These are phyloP conservation scores for Dendrolimus pini DNA, from an alignment of 2,888 invertebrate genomes.

Conservation along the genomic window DNA sequence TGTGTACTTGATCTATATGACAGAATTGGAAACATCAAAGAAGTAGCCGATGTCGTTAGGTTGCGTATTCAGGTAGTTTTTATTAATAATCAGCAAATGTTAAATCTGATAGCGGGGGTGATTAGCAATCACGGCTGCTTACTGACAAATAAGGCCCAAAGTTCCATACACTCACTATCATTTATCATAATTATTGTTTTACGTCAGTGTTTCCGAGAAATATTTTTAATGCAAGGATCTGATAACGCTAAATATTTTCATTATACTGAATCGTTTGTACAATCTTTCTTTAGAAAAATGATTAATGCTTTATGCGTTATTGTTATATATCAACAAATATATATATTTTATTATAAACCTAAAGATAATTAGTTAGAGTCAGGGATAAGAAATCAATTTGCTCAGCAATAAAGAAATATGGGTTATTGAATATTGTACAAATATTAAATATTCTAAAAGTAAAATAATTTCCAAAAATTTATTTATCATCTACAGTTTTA, in stretches of 20 bases:
- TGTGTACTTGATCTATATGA: not conserved
- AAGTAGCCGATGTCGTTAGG: not conserved
- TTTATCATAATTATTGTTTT: slow-evolving; percentile 33
- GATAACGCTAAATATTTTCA: slow-evolving; percentile 1
- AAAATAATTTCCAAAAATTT: too few relatives aligned
- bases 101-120: slow-evolving; percentile 25
- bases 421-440: too few relatives aligned
- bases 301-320: not conserved
- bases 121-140: slow-evolving; percentile 28
- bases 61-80: not conserved
- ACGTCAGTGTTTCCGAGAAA: slow-evolving; percentile 40
- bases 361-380: too few relatives aligned
- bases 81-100: slow-evolving; percentile 17
- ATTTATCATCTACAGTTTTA: too few relatives aligned
- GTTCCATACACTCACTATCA: slow-evolving; percentile 28
- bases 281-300: not conserved
- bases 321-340: not conserved
- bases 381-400: too few relatives aligned
- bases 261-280: not conserved
- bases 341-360: too few relatives aligned
- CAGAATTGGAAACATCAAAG: not conserved
- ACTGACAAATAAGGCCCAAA: slow-evolving; percentile 22
- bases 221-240: slow-evolving; percentile 18
- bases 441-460: too few relatives aligned
- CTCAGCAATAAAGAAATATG: too few relatives aligned